These are phyloP conservation scores for Melanotaenia maccullochi DNA, from an alignment of 2,797 vertebrate species.

Conservation along the genomic window DNA sequence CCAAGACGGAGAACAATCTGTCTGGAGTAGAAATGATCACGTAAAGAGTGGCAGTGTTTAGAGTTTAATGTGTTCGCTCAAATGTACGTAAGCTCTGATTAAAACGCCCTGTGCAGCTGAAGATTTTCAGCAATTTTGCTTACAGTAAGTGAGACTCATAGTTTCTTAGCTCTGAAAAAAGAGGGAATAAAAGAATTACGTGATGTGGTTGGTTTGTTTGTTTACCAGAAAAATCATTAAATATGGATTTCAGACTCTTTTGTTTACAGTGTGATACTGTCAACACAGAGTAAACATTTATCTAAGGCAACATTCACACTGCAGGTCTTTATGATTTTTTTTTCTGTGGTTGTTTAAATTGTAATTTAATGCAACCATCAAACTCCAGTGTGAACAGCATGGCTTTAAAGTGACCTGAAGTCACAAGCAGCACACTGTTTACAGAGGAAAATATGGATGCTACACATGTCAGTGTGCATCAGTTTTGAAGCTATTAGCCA, in stretches of 20 bases:
- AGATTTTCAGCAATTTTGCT: background rate
- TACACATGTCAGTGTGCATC: no score
- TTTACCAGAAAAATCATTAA: background rate
- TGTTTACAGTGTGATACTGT: background rate
- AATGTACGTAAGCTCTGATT: background rate
- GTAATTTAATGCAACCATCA: no score
- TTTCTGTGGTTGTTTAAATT: no score
- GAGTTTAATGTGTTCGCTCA: background rate
- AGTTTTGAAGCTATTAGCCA: no score
- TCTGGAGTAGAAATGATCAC: background rate
- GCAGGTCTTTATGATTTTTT: no score
- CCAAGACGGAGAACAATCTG: background rate
- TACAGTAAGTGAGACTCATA: conserved; percentile 11
- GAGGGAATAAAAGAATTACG: background rate
- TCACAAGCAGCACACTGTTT: no score
- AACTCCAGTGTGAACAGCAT: no score
- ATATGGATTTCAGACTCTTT: background rate
- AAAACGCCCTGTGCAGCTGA: background rate
- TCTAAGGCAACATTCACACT: no score
- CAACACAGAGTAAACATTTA: background rate
- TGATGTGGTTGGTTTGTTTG: background rate
- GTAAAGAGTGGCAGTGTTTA: background rate
- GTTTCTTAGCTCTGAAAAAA: conserved; percentile 2
- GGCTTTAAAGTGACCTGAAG: no score
- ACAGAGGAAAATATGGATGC: no score